These are phyloP conservation scores for Apis florea DNA, from an alignment of 1,140 invertebrate species.

Conservation along the genomic window DNA sequence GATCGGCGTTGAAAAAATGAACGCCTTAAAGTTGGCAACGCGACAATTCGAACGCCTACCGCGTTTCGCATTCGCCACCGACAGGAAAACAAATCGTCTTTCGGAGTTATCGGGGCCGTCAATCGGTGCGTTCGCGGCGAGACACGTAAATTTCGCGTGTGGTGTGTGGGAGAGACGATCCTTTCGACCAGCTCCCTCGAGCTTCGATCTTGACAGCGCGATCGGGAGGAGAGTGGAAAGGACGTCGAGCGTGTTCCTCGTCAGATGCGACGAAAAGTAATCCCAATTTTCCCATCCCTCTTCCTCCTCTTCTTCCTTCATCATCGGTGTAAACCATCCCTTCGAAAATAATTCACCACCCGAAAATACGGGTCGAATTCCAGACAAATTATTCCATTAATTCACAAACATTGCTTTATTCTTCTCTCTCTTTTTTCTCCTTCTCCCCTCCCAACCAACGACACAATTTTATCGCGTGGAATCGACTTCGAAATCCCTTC, in stretches of 20 bases:
- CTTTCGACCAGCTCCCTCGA: slow-evolving; percentile 22
- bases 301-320: too few relatives aligned
- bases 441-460: too few relatives aligned
- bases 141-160: slow-evolving; percentile 57
- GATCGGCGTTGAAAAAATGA: not conserved
- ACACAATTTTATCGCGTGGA: slow-evolving; percentile 44
- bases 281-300: slow-evolving; percentile 9
- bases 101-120: slow-evolving; percentile 49
- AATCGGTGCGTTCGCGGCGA: slow-evolving; percentile 42
- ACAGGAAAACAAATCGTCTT: slow-evolving; percentile 56
- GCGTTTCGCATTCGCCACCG: slow-evolving; percentile 44
- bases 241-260: not conserved
- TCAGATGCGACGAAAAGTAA: not conserved
- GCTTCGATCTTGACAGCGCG: slow-evolving; percentile 50
- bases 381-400: too few relatives aligned
- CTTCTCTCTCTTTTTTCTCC: too few relatives aligned
- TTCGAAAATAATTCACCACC: not conserved
- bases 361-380: not conserved
- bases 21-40: not conserved
- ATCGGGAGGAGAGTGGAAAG: slow-evolving; percentile 40
- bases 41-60: slow-evolving; percentile 33
- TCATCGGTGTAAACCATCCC: too few relatives aligned
- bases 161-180: slow-evolving; percentile 56
- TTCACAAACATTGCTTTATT: too few relatives aligned
- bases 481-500: slow-evolving; percentile 64